Conservation (phyloP, 2,113 vertebrate genomes). For the Physeter macrocephalus region DNA sequence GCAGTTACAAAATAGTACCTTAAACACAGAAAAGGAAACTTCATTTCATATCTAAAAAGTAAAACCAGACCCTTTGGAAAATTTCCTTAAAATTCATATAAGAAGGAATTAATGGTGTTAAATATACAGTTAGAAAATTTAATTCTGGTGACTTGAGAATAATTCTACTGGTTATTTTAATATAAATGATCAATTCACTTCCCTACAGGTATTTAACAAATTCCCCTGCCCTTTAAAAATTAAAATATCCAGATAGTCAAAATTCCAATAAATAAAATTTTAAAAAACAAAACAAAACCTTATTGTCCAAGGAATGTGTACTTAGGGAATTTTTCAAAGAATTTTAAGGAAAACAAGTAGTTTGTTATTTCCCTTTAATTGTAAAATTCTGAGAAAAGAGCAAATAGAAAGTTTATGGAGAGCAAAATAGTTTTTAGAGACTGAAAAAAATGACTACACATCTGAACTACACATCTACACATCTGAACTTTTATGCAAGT, state of each 20-base stretch:
- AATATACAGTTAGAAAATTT: background rate
- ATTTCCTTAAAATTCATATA: background rate
- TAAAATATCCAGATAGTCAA: slow-evolving; percentile 15
- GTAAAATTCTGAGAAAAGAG: slow-evolving; percentile 31
- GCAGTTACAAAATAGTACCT: background rate
- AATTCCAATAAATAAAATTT: slow-evolving; percentile 28
- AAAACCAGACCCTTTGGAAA: background rate
- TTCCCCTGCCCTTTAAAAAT: slow-evolving; percentile 18
- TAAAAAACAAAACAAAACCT: background rate
- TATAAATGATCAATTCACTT: slow-evolving; percentile 8
- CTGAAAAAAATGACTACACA: background rate
- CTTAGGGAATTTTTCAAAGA: slow-evolving; percentile 17
- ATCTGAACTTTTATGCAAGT: background rate
- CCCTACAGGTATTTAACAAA: background rate
- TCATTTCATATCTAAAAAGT: background rate
- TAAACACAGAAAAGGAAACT: background rate
- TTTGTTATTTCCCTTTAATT: slow-evolving; percentile 38
- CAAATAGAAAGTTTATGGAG: background rate
- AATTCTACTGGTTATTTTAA: slow-evolving; percentile 3
- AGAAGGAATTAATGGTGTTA: background rate
- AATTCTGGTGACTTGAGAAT: background rate
- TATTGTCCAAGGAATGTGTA: background rate
- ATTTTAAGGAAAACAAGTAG: slow-evolving; percentile 23
- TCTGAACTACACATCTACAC: slow-evolving; percentile 12
- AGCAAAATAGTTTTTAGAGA: background rate